Base-by-base conservation (phyloP, 2,888 invertebrate species). In the Cacoxenus indagator region DNA sequence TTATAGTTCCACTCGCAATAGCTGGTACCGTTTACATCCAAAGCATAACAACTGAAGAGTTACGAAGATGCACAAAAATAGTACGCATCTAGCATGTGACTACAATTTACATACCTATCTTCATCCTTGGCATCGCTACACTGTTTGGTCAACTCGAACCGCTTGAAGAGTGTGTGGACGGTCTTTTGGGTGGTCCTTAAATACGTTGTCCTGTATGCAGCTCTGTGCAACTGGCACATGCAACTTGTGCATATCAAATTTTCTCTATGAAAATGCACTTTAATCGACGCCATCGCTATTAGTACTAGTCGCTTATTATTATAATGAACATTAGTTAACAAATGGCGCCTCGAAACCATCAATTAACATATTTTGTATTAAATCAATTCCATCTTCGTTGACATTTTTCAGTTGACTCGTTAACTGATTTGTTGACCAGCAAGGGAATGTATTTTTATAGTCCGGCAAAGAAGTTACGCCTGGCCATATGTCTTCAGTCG, bases 1-100 rank as follows among this genome's bases (percentile, higher is more conserved):
- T 95, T 96, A 90, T 96, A 96, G 84, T 93, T 94, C 96, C 96
- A 97, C 84, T 95, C 94, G 89, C 97, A 97, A 86, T 94, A 95
- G 5, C 89, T 84, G 0, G 92, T 92, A 0, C 93, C 95, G 80
- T 95, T 95, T 62, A 93, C 77, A 67, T 90, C 90, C 57, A 93
- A 89, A 0, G 91, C 89, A 72, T 88, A 87, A 85, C 94, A 95
- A 79, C 94, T 94, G 43, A 22, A 24, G 29, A n/a, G 4, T 26
- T 31, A 11, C n/a, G n/a, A 22, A 62, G 14, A 45, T 29, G 11
- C n/a, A n/a, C n/a, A n/a, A n/a, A n/a, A n/a, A n/a, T 37, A 37
- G 37, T 14, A 37, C 8, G n/a, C 17, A 48, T 48, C 14, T 48
- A 19, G 6, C n/a, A 48, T 8, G 5, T 76, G 89, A 89, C 73